phyloP scores from a whole-genome alignment of 2,888 invertebrate species.

The Odontomyia ornata region DNA sequence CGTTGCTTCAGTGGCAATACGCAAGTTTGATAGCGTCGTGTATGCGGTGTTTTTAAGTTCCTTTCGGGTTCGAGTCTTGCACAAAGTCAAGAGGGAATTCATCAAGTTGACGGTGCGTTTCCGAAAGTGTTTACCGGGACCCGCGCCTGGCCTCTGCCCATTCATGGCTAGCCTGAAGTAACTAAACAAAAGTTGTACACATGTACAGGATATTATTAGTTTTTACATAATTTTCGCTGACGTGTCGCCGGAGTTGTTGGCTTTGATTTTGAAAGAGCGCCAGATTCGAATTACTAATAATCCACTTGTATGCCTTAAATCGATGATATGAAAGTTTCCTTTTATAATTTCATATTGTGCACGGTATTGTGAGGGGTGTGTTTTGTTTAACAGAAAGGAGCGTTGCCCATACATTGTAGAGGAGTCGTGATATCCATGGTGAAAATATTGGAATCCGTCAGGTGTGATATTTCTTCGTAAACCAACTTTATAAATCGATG shows the following conservation, averaged over 20 bases:
- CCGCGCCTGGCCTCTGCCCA: not conserved
- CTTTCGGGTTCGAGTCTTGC: not conserved
- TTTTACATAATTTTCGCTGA: constrained; percentile 14
- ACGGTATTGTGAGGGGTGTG: not conserved
- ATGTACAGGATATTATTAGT: not conserved
- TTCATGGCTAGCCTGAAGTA: constrained; percentile 49
- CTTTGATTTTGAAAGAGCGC: constrained; percentile 20
- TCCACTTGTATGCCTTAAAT: not conserved
- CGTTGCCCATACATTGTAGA: not conserved
- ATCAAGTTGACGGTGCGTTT: not conserved
- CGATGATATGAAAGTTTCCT: not conserved
- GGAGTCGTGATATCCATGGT: not conserved
- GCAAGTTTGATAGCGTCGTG: constrained; percentile 11
- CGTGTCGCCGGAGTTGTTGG: not conserved
- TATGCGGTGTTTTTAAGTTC: constrained; percentile 20
- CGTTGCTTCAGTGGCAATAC: not conserved
- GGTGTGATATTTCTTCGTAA: not conserved
- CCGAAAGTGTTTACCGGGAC: not conserved
- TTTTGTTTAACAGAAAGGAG: not conserved
- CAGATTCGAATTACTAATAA: not conserved
- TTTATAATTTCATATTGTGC: not conserved
- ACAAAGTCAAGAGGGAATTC: not conserved
- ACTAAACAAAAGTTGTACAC: constrained; percentile 23
- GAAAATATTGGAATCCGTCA: not conserved
- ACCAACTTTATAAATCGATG: too few relatives aligned